Percentiles rank a stretch among this genome's conserved stretches.
Evolutionary conservation across 2,113 vertebrate species (phyloP).

Genomic region (Quiscalus mexicanus): DNA sequence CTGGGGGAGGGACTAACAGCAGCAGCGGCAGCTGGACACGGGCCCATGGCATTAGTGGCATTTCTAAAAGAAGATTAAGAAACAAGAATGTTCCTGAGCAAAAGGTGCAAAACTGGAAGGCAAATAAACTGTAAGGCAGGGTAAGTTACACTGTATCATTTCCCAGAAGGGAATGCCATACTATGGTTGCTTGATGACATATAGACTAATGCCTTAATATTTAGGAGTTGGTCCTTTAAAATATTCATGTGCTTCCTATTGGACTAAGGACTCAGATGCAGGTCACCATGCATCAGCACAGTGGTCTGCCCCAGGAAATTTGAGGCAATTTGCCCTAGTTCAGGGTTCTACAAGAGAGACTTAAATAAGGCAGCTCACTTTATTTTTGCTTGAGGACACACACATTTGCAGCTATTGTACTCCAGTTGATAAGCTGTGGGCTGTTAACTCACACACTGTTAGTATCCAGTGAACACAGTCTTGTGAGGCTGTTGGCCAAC

Average conservation of each 20-base stretch:
- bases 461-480: not conserved
- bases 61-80: not conserved
- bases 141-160: not conserved
- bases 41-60: not conserved
- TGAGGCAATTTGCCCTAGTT: not conserved
- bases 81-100: not conserved
- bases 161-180: not conserved
- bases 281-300: not conserved
- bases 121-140: not conserved
- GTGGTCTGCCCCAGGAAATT: not conserved
- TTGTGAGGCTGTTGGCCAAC: not conserved
- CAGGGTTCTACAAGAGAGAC: not conserved
- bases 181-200: not conserved
- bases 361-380: not conserved
- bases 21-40: not conserved
- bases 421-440: not conserved
- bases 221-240: not conserved
- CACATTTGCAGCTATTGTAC: not conserved
- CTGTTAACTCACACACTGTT: not conserved
- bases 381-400: not conserved
- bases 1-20: not conserved
- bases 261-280: not conserved
- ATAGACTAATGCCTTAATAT: not conserved
- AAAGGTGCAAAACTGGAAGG: not conserved
- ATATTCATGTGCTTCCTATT: not conserved